phyloP scores from a whole-genome alignment of 2,113 vertebrate species.

The Amazona guildingii region DNA sequence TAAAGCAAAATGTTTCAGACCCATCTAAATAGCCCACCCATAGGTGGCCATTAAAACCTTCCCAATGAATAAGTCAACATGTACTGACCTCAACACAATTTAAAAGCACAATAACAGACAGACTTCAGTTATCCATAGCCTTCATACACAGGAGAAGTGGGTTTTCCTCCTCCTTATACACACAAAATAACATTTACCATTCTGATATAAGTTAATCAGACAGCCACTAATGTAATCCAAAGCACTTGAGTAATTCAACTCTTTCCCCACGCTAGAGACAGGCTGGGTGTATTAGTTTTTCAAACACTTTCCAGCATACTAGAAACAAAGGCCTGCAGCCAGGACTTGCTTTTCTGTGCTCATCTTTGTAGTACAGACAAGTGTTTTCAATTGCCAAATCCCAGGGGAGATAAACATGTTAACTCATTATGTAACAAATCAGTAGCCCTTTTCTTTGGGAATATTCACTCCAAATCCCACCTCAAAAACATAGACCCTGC shows the following conservation, averaged over 20 bases:
- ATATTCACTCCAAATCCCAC: neutral
- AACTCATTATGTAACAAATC: neutral
- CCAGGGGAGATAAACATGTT: neutral
- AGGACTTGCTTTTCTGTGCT: neutral
- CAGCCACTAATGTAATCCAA: rapidly evolving
- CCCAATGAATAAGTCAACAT: neutral
- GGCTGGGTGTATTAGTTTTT: neutral
- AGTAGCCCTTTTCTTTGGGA: neutral
- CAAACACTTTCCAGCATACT: neutral
- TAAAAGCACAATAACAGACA: neutral
- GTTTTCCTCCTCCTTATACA: neutral
- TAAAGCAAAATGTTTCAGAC: neutral
- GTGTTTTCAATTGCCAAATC: neutral
- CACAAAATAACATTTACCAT: neutral
- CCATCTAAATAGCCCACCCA: neutral
- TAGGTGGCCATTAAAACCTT: neutral
- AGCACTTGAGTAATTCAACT: neutral
- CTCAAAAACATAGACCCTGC: neutral
- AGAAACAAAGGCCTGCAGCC: neutral
- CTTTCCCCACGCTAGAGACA: neutral
- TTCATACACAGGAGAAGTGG: neutral
- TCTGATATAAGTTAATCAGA: neutral
- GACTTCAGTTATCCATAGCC: neutral
- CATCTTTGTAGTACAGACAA: neutral
- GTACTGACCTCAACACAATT: neutral